A percentile compares a stretch with the other conserved stretches of the same genome.
These are phyloP conservation scores for Phalacrocorax aristotelis DNA, from an alignment of 2,113 vertebrate species.

Conservation along the genomic window DNA sequence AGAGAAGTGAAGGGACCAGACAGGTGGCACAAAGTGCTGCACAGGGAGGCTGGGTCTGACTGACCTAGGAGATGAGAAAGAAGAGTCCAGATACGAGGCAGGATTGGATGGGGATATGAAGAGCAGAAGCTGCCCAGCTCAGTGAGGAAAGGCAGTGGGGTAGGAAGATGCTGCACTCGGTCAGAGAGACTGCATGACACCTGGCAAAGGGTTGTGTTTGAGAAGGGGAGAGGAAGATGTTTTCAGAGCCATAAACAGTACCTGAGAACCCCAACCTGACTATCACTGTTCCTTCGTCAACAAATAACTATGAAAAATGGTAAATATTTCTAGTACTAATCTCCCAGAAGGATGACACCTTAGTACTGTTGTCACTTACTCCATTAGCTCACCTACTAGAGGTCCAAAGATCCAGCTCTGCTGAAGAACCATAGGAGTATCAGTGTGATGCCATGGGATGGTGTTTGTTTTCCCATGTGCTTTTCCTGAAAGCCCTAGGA, in stretches of 20 bases:
- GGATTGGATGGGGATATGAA: background rate
- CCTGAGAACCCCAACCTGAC: background rate
- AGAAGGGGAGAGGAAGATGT: background rate
- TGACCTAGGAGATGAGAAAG: background rate
- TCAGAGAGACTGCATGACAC: background rate
- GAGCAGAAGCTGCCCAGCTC: background rate
- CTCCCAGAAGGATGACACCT: background rate
- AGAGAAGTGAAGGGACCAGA: background rate
- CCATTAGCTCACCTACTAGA: background rate
- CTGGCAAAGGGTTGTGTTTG: background rate
- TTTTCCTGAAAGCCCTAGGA: constrained; percentile 25
- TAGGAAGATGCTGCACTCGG: background rate
- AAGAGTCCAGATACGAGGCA: background rate
- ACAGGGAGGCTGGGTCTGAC: background rate
- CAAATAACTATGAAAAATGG: background rate
- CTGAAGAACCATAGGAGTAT: background rate
- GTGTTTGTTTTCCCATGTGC: background rate
- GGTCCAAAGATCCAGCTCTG: background rate
- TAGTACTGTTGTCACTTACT: background rate
- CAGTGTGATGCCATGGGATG: background rate
- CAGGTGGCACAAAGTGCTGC: rapidly evolving
- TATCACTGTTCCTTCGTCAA: background rate
- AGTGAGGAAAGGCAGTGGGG: background rate
- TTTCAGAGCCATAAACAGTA: background rate
- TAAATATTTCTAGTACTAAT: background rate